phyloP scores from a whole-genome alignment of 2,113 vertebrate genomes.

The Numida meleagris region DNA sequence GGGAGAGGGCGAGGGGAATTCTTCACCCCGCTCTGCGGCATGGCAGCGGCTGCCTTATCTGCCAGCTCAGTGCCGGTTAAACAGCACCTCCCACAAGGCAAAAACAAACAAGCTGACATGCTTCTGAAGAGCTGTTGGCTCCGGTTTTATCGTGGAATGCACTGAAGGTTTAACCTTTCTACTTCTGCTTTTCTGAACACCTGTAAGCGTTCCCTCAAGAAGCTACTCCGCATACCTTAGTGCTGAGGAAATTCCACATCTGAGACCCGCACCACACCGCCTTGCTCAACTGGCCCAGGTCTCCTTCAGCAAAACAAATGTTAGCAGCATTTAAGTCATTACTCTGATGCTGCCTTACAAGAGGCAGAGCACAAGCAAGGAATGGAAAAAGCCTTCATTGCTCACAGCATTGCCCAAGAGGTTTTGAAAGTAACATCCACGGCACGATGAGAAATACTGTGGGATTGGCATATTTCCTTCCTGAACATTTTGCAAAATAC shows the following conservation, averaged over 20 bases:
- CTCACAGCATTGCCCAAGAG: not conserved
- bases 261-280: accelerated
- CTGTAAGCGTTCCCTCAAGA: not conserved
- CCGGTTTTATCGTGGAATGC: accelerated
- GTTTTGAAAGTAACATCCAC: not conserved
- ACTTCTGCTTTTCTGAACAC: not conserved
- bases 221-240: accelerated
- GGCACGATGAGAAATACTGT: not conserved
- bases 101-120: not conserved
- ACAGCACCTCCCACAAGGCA: not conserved
- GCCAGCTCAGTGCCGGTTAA: accelerated
- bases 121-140: not conserved
- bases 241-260: accelerated
- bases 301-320: accelerated
- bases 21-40: not conserved
- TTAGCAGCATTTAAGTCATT: accelerated
- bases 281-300: accelerated
- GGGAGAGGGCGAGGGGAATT: not conserved
- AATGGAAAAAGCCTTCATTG: not conserved
- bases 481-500: not conserved
- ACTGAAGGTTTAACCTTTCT: not conserved
- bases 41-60: accelerated
- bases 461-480: not conserved
- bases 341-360: accelerated
- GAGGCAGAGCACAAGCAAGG: not conserved